Base-by-base conservation (phyloP, 2,113 vertebrate genomes). In the Tragulus kanchil region DNA sequence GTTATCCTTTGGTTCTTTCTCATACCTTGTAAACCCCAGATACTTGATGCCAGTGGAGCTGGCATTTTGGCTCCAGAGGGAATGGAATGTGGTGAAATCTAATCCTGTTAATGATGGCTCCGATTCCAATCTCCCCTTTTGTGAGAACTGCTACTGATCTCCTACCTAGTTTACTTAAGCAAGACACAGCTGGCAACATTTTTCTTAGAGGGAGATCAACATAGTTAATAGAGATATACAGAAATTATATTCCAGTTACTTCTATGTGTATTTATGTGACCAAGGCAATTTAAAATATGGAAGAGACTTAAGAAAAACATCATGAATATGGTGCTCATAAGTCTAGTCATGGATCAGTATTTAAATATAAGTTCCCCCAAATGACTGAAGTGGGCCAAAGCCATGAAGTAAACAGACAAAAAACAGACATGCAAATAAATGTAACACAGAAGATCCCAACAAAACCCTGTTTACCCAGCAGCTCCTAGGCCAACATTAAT, bases 271-370 rank as follows among this genome's bases (percentile, higher is more conserved):
- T 54, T 82, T 93, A 64, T 50, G 1, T 95, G 56, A 62, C 31
- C 65, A 88, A 92, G n/a, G 31, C 23, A 90, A 79, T 64, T 67
- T 88, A 79, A 92, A 85, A 65, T 78, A 31, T 21, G 8, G 42
- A 58, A 59, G 45, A 95, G n/a, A 85, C 3, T 52, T 50, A 73
- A 23, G n/a, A 61, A 73, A 69, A 83, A 69, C 25, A 73, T 62
- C 48, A 59, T 94, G 78, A 58, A 93, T 97, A 89, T 48, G n/a
- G 36, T 90, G 23, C n/a, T 91, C 58, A 1, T 45, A 69, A 52
- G n/a, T 71, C 67, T 83, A 48, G 14, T 28, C 87, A 77, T 71
- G 28, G 59, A 56, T 86, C 42, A n/a, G 12, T 71, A 8, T 52
- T 65, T 93, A 73, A 67, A 77, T 48, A n/a, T 31, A 79, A 65